Evolutionary conservation across 2,888 invertebrate species (phyloP).

Genomic region (Cantharis lateralis): DNA sequence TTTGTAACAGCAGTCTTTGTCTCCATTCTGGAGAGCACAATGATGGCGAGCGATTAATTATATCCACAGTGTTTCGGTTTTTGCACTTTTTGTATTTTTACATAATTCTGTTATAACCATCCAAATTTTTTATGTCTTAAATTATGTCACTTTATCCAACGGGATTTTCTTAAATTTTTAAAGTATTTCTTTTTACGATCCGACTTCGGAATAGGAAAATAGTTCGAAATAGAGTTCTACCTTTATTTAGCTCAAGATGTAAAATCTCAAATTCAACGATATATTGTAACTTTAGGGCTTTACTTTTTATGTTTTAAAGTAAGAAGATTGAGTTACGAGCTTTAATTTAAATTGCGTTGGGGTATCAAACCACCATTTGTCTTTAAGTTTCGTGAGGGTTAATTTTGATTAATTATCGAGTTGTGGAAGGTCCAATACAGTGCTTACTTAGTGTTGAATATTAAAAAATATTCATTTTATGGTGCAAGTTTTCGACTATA

Average conservation of each 20-base stretch:
- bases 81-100: conserved; percentile 24
- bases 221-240: background rate
- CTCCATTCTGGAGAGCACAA: conserved; percentile 21
- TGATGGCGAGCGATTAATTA: conserved; percentile 34
- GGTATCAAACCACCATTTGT: background rate
- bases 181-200: background rate
- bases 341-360: conserved; percentile 1
- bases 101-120: conserved; percentile 2
- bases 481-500: background rate
- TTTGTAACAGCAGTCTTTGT: conserved; percentile 27
- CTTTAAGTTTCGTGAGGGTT: background rate
- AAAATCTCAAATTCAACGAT: background rate
- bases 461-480: background rate
- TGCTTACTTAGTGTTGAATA: background rate
- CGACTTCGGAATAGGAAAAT: background rate
- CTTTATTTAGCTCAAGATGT: background rate
- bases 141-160: background rate
- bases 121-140: background rate
- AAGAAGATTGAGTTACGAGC: background rate
- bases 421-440: background rate
- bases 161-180: background rate
- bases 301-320: background rate
- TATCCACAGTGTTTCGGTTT: conserved; percentile 9
- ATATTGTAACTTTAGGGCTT: background rate
- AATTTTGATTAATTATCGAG: background rate